Percentiles rank a stretch among this genome's conserved stretches.
phyloP scores from a whole-genome alignment of 2,888 invertebrate genomes.

The Apamea sordens region DNA sequence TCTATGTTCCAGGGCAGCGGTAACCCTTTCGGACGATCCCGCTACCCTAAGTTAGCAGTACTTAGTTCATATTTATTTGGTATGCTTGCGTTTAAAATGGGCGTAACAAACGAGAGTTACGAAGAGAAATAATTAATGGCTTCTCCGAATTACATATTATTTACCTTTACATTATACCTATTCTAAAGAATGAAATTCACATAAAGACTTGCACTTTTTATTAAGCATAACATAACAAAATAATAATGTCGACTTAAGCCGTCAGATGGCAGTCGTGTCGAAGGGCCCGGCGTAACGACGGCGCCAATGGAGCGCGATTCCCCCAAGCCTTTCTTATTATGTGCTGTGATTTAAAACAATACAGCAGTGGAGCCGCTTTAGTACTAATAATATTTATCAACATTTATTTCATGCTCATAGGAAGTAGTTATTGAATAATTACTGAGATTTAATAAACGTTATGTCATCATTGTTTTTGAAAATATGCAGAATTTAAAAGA shows the following conservation, averaged over 20 bases:
- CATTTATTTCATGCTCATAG: neutral
- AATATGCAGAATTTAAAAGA: neutral
- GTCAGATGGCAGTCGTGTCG: conserved; percentile 78
- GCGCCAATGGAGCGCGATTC: conserved; percentile 89
- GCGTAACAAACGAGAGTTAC: neutral
- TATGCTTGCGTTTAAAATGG: neutral
- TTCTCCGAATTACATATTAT: neutral
- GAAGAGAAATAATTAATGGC: neutral
- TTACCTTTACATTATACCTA: neutral
- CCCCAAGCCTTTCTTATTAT: conserved; percentile 86
- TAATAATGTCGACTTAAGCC: conserved; percentile 47
- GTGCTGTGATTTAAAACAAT: conserved; percentile 83
- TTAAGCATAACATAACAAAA: conserved; percentile 11
- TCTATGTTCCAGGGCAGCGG: too few species aligned
- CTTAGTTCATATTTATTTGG: neutral
- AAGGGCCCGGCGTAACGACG: conserved; percentile 81
- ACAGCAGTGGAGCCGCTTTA: conserved; percentile 69
- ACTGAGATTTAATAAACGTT: neutral
- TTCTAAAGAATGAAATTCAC: neutral
- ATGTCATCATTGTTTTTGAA: neutral
- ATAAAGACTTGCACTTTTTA: conserved; percentile 21
- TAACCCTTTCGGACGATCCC: too few species aligned
- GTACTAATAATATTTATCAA: conserved; percentile 11
- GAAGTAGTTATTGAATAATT: neutral
- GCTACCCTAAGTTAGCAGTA: neutral